Evolutionary conservation across 2,888 invertebrate species (phyloP).

Genomic region (Eilema caniola): DNA sequence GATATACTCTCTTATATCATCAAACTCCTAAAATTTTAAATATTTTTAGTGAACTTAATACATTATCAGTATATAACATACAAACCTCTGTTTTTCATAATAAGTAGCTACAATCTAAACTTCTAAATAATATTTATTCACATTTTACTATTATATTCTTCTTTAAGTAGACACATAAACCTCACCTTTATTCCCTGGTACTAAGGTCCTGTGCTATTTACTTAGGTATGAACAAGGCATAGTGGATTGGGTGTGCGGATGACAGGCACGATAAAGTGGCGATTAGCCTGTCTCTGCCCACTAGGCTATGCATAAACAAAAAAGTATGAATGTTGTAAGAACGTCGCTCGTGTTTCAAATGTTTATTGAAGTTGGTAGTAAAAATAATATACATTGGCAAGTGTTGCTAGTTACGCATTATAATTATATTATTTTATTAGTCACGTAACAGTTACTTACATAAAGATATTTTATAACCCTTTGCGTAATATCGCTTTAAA

Average conservation of each 20-base stretch:
- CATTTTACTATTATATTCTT: conserved; percentile 32
- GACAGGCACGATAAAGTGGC: conserved; percentile 78
- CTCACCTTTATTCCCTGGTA: conserved; percentile 24
- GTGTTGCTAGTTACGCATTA: neutral
- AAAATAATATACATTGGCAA: too few relatives aligned
- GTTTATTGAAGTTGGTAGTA: neutral
- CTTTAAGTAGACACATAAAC: conserved; percentile 14
- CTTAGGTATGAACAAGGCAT: conserved; percentile 49
- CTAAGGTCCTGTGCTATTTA: conserved; percentile 39
- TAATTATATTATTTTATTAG: too few relatives aligned
- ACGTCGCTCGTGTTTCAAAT: neutral
- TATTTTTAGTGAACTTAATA: too few relatives aligned
- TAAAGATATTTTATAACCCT: neutral
- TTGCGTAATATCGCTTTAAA: neutral
- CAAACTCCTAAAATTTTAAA: neutral
- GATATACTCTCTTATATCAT: neutral
- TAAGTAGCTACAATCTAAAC: neutral
- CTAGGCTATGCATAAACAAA: conserved; percentile 49
- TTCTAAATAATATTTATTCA: conserved; percentile 23
- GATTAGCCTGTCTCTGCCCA: conserved; percentile 78
- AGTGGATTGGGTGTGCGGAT: conserved; percentile 64
- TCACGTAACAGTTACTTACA: neutral
- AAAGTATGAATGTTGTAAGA: conserved; percentile 32
- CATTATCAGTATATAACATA: neutral
- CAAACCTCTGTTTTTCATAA: neutral